phyloP scores from a whole-genome alignment of 1,140 invertebrate genomes.

The Atta cephalotes region DNA sequence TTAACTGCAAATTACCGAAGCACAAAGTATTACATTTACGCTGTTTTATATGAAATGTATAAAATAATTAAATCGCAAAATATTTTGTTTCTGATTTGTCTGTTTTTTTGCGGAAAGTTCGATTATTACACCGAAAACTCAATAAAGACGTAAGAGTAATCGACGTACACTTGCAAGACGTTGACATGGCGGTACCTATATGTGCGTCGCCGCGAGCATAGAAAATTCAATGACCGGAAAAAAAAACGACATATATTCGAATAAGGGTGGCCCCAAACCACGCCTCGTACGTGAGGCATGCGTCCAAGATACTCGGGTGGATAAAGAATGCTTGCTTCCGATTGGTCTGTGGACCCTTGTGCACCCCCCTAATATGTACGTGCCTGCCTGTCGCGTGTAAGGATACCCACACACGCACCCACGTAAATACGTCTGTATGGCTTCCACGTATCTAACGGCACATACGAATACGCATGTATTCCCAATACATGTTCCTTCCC shows the following conservation, averaged over 20 bases:
- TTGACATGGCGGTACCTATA: slow-evolving; percentile 58
- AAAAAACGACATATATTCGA: slow-evolving; percentile 67
- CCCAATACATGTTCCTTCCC: not conserved
- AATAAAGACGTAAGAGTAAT: not conserved
- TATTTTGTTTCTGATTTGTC: not conserved
- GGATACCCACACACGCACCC: slow-evolving; percentile 48
- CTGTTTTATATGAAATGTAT: not conserved
- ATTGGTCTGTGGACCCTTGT: slow-evolving; percentile 82
- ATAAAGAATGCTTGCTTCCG: slow-evolving; percentile 85
- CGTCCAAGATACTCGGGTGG: slow-evolving; percentile 81
- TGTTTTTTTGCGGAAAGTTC: no score
- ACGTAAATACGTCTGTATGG: slow-evolving; percentile 52
- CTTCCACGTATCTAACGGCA: slow-evolving; percentile 55
- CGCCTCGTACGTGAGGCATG: slow-evolving; percentile 82
- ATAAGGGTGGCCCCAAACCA: slow-evolving; percentile 81
- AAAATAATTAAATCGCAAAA: not conserved
- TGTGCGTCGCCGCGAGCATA: slow-evolving; percentile 53
- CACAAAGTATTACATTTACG: not conserved
- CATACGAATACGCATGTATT: slow-evolving; percentile 28
- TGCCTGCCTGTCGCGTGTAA: slow-evolving; percentile 53
- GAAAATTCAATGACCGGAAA: slow-evolving; percentile 75
- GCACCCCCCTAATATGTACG: slow-evolving; percentile 63
- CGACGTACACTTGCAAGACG: slow-evolving; percentile 48
- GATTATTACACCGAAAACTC: slow-evolving; percentile 3
- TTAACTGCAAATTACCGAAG: not conserved